Evolutionary conservation across 2,113 vertebrate genomes (phyloP), one percentile per base, ranked within the genome.

Genomic region (Grammomys surdaster): DNA sequence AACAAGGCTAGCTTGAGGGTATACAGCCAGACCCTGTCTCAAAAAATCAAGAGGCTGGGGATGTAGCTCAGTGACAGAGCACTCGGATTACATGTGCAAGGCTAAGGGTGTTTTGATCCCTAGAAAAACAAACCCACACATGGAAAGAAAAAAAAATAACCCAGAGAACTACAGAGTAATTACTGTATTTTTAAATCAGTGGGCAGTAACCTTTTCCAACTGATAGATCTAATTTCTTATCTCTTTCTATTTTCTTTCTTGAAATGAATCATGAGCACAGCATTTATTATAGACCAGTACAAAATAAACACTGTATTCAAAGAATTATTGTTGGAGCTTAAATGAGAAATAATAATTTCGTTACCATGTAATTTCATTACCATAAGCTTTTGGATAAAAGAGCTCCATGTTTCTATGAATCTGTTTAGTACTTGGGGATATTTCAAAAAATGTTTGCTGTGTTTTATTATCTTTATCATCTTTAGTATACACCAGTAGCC

Each of bases 291-390:
- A 89, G 2, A 95, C 8, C 26, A 92, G 46, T 60, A 92, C 28
- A 84, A 95, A 95, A 87, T 85, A 92, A 94, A 97, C 88, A 88
- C 20, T 81, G 10, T 93, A 87, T 95, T 93, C 88, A 43, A 89
- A 94, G 95, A 95, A 76, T 93, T 85, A 60, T 76, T 43, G n/a
- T 9, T 76, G 69, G 51, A 89, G 48, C 82, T 31, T 93, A 56
- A 93, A 80, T 91, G 65, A 93, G 72, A 72, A 81, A 77, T 81
- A 78, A 90, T 33, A 26, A 80, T 67, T 76, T 70, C 4, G 69
- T 24, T 40, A 90, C 7, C 33, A 87, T 26, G 26, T 82, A 63
- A 63, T 22, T 26, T 63, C 8, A 65, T 11, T 28, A 65, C 63
- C 86, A 88, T 60, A 69, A 75, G 56, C 3, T 54, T 80, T 76